Evolutionary conservation across 2,888 invertebrate species (phyloP).

Genomic region (Hypomecis atomaria): DNA sequence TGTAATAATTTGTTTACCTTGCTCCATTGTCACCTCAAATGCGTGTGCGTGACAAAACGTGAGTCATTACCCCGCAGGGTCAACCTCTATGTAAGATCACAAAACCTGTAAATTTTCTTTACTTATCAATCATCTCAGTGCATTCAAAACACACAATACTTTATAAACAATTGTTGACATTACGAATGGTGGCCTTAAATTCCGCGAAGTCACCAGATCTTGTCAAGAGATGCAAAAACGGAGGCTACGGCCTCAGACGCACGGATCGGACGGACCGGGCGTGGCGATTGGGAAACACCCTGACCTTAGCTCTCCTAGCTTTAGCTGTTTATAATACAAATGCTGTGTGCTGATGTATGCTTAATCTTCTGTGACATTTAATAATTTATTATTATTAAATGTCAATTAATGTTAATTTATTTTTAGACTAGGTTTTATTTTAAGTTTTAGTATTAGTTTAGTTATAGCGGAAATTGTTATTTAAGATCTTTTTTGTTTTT

Average conservation of each 20-base stretch:
- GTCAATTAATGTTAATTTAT: too few species aligned
- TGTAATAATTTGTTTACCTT: too few species aligned
- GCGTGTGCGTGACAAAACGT: neutral
- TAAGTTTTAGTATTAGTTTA: too few species aligned
- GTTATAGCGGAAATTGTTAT: too few species aligned
- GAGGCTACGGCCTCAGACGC: conserved; percentile 39
- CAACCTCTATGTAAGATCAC: neutral
- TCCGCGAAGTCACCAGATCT: conserved; percentile 39
- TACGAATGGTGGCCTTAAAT: conserved; percentile 43
- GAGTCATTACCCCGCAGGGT: neutral
- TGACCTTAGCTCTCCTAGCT: conserved; percentile 39
- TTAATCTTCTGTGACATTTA: conserved; percentile 12
- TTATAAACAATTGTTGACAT: conserved; percentile 4
- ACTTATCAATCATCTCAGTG: conserved; percentile 8
- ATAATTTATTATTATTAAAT: too few species aligned
- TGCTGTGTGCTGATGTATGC: neutral
- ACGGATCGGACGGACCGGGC: conserved; percentile 11
- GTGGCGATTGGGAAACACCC: conserved; percentile 43
- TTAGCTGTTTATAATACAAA: neutral
- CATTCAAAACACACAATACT: conserved; percentile 10
- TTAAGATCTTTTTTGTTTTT: too few species aligned
- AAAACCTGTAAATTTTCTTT: neutral
- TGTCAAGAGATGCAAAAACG: conserved; percentile 36
- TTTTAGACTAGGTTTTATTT: too few species aligned
- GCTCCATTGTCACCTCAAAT: too few species aligned